Base-by-base conservation (phyloP, 2,113 vertebrate genomes). In the Fulmarus glacialis region DNA sequence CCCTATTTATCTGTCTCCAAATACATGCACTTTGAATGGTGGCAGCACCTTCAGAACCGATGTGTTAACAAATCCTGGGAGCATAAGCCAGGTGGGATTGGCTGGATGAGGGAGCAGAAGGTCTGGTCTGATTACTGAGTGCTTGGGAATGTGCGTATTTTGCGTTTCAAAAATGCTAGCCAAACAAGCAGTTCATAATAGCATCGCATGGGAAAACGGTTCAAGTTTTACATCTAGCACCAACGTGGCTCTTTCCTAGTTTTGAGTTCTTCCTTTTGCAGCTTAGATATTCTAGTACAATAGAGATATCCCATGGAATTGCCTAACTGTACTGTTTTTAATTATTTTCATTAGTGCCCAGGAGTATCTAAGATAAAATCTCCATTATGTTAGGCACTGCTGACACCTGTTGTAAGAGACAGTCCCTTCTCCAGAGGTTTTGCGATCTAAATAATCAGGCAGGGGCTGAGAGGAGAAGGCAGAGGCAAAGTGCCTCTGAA, bases 141-240 rank as follows among this genome's bases (percentile, higher is more conserved):
- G 12, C 21, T 95, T 62, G 72, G 20, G 8, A 64, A 47, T 30
- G 11, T 21, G 8, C n/a, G 4, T 45, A 13, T 62, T 81, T 86
- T 74, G 19, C 2, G 0, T 6, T 45, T 82, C 30, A 23, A 56
- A 84, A 47, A 40, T 13, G 4, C 3, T 63, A 64, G 12, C 12
- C 42, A 45, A 81, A 60, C 19, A 56, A 77, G 8, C 27, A 58
- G 30, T 43, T 75, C 8, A 40, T n/a, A 50, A 68, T 1, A 80
- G 3, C 9, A 12, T 64, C 2, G 2, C 9, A 43, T 29, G 5
- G 29, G 52, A 80, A 68, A 63, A 43, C 0, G 2, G 18, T 18
- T 64, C 11, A 47, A 8, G 21, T 62, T 87, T 87, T 68, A 62
- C 12, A 50, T 5, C 8, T 48, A 43, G 15, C 27, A 45, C 15